Percentiles rank a stretch among this genome's conserved stretches.
These are phyloP conservation scores for Hystrix brachyura DNA, from an alignment of 2,113 vertebrate genomes.

Conservation along the genomic window DNA sequence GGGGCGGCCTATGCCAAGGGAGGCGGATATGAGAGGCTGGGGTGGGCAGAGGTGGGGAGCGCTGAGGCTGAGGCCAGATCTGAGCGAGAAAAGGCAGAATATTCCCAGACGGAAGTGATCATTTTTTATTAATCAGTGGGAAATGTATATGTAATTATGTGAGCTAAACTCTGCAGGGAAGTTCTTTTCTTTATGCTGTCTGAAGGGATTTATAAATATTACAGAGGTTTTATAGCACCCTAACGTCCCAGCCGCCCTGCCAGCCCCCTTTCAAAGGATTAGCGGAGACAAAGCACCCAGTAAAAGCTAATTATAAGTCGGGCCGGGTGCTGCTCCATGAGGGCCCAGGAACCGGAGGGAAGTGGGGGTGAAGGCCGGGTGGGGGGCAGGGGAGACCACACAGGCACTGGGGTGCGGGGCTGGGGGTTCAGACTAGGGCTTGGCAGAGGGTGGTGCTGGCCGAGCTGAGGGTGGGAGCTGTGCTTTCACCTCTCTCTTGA, in stretches of 20 bases:
- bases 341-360: slow-evolving; percentile 25
- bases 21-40: background rate
- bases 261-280: slow-evolving; percentile 92
- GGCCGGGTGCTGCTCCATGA: slow-evolving; percentile 80
- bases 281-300: slow-evolving; percentile 89
- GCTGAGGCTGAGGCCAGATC: slow-evolving; percentile 72
- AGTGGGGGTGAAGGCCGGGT: background rate
- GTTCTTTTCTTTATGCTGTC: slow-evolving; percentile 90
- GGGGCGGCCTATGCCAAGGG: accelerated
- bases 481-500: background rate
- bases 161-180: slow-evolving; percentile 89
- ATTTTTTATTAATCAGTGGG: slow-evolving; percentile 91
- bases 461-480: background rate
- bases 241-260: slow-evolving; percentile 88
- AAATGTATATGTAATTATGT: slow-evolving; percentile 91
- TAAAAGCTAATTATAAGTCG: slow-evolving; percentile 91
- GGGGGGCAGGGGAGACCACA: slow-evolving; percentile 64
- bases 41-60: background rate
- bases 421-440: background rate
- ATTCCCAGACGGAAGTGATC: slow-evolving; percentile 88
- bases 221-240: slow-evolving; percentile 89
- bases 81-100: slow-evolving; percentile 85
- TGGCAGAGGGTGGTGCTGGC: background rate
- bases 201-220: slow-evolving; percentile 92
- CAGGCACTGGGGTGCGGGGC: background rate